Evolutionary conservation across 23 tunicate genomes (phyloP).

Genomic region (Ascidia mentula): DNA sequence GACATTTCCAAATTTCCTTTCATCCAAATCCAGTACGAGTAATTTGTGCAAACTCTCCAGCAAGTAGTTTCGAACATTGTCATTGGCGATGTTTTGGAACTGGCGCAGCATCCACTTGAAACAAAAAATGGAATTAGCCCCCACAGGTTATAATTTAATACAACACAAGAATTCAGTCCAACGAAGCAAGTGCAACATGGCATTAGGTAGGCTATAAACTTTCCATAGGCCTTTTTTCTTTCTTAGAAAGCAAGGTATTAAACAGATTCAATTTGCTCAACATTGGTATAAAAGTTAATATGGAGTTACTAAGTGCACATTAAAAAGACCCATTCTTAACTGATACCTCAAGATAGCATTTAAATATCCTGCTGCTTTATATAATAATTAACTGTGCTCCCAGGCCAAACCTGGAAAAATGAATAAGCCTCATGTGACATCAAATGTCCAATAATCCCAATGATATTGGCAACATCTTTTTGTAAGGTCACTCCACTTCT

Average conservation of each 20-base stretch:
- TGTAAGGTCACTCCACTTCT: constrained; percentile 72
- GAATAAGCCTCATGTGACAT: constrained; percentile 60
- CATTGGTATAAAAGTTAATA: too few species aligned
- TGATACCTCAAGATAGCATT: too few species aligned
- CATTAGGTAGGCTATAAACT: too few species aligned
- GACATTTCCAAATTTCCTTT: constrained; percentile 74
- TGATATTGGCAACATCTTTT: constrained; percentile 61
- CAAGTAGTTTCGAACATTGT: constrained; percentile 76
- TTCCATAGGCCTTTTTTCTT: too few species aligned
- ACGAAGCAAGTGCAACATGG: too few species aligned
- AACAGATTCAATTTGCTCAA: too few species aligned
- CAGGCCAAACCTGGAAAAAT: constrained; percentile 87
- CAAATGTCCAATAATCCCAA: constrained; percentile 56
- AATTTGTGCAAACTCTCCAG: constrained; percentile 72
- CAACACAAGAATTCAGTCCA: background rate
- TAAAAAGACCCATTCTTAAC: too few species aligned
- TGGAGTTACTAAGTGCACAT: too few species aligned
- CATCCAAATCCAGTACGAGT: constrained; percentile 51
- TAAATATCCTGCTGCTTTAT: too few species aligned
- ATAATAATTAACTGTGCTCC: too few species aligned
- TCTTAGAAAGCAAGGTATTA: too few species aligned
- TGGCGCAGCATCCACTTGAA: constrained; percentile 76
- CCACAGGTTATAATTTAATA: background rate
- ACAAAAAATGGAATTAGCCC: background rate
- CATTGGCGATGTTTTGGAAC: constrained; percentile 81